phyloP scores from a whole-genome alignment of 2,113 vertebrate genomes.

The Odocoileus virginianus region DNA sequence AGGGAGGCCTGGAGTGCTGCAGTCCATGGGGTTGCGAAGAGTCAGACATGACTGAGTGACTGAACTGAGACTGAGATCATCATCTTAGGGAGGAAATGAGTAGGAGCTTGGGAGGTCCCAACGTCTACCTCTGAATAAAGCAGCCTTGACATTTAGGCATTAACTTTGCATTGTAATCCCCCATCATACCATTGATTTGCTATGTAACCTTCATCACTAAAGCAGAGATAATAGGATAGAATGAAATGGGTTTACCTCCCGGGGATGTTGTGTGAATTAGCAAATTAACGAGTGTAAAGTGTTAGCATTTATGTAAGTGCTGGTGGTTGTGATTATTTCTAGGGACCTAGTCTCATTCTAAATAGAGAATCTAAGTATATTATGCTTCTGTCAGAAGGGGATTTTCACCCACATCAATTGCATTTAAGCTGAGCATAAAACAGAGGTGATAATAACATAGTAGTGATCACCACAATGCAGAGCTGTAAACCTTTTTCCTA shows the following conservation, averaged over 20 bases:
- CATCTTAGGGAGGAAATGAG: not conserved
- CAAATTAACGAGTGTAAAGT: conserved; percentile 66
- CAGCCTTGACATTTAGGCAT: conserved; percentile 46
- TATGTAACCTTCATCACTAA: conserved; percentile 63
- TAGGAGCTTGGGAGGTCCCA: conserved; percentile 18
- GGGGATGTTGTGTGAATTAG: conserved; percentile 65
- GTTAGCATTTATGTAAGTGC: conserved; percentile 69
- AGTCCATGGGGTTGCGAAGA: not conserved
- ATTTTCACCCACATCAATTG: not conserved
- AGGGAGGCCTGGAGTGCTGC: not conserved
- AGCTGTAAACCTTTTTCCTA: conserved; percentile 47
- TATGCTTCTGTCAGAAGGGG: not conserved
- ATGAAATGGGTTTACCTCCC: conserved; percentile 58
- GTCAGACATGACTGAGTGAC: not conserved
- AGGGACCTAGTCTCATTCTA: conserved; percentile 47
- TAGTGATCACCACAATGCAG: conserved; percentile 37
- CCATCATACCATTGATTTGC: conserved; percentile 52
- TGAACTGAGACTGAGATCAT: not conserved
- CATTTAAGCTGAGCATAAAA: conserved; percentile 42
- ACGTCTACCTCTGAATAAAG: conserved; percentile 39
- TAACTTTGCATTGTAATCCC: conserved; percentile 53
- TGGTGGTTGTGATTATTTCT: conserved; percentile 61
- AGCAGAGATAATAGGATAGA: conserved; percentile 64
- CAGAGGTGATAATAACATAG: conserved; percentile 63
- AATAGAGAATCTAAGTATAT: conserved; percentile 60